These are phyloP conservation scores for Lepisosteus osseus DNA, from an alignment of 2,113 vertebrate species.

Conservation along the genomic window DNA sequence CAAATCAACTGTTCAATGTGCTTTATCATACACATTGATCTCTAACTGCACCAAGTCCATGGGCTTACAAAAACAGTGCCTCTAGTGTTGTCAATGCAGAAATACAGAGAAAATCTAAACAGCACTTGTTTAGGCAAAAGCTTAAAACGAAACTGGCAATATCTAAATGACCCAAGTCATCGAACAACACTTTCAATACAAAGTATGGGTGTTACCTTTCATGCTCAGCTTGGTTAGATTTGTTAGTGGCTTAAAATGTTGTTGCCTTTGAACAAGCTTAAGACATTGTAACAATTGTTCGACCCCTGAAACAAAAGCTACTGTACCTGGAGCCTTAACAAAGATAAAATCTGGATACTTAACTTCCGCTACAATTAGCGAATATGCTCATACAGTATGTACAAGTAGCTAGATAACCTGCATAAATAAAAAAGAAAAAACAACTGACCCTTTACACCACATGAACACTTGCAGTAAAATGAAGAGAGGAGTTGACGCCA, in stretches of 20 bases:
- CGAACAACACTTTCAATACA: neutral
- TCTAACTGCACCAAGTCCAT: no score
- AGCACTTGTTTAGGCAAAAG: neutral
- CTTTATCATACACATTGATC: no score
- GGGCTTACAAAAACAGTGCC: neutral
- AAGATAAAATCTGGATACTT: no score
- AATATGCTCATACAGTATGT: neutral
- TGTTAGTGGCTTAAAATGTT: neutral
- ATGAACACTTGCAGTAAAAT: slow-evolving; percentile 93
- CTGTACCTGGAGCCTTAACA: no score
- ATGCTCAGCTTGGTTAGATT: neutral
- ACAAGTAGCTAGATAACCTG: neutral
- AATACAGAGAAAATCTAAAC: neutral
- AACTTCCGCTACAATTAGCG: no score
- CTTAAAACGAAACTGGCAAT: neutral
- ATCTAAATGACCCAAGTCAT: neutral
- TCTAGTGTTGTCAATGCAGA: neutral
- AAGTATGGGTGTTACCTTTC: neutral
- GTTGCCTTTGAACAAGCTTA: neutral
- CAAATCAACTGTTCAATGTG: no score
- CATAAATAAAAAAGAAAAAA: slow-evolving; percentile 65
- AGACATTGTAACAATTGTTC: neutral
- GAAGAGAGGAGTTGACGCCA: slow-evolving; percentile 69
- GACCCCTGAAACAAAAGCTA: no score
- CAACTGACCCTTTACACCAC: slow-evolving; percentile 91